phyloP scores from a whole-genome alignment of 1,140 invertebrate species.

The Drosophila varians region DNA sequence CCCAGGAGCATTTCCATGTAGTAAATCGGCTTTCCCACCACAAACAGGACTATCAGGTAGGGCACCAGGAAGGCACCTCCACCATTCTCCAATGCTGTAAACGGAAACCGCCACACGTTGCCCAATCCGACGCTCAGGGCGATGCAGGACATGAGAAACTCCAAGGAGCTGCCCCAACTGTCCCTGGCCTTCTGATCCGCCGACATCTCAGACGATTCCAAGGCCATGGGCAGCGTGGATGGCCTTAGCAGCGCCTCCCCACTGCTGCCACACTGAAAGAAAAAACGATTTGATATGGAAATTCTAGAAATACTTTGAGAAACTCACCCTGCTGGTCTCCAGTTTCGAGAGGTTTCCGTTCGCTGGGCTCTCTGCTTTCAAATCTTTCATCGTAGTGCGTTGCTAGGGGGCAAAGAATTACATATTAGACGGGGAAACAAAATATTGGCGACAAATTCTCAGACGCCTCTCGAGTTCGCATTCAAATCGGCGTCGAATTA shows the following conservation, averaged over 20 bases:
- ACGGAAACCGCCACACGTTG: slow-evolving; percentile 88
- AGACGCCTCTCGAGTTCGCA: slow-evolving; percentile 30
- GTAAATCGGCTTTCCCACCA: slow-evolving; percentile 95
- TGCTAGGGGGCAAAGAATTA: slow-evolving; percentile 2
- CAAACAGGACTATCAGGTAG: slow-evolving; percentile 91
- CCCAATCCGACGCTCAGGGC: slow-evolving; percentile 95
- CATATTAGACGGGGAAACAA: background rate
- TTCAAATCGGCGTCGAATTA: slow-evolving; percentile 83
- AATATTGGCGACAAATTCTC: slow-evolving; percentile 15
- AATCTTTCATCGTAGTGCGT: slow-evolving; percentile 43
- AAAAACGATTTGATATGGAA: background rate
- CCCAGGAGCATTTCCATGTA: slow-evolving; percentile 93
- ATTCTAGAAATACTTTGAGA: background rate
- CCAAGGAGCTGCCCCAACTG: slow-evolving; percentile 93
- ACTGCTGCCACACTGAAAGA: slow-evolving; percentile 15
- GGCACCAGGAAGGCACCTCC: slow-evolving; percentile 91
- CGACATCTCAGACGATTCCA: slow-evolving; percentile 24
- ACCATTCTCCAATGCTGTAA: slow-evolving; percentile 92
- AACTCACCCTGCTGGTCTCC: slow-evolving; percentile 29
- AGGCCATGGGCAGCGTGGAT: slow-evolving; percentile 13
- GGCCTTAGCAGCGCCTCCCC: slow-evolving; percentile 21
- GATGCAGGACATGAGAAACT: slow-evolving; percentile 95
- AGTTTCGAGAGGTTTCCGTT: slow-evolving; percentile 4
- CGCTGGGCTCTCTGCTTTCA: slow-evolving; percentile 30
- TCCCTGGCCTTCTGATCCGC: slow-evolving; percentile 83